phyloP scores from a whole-genome alignment of 2,888 invertebrate species.

The Ophion ellenae region DNA sequence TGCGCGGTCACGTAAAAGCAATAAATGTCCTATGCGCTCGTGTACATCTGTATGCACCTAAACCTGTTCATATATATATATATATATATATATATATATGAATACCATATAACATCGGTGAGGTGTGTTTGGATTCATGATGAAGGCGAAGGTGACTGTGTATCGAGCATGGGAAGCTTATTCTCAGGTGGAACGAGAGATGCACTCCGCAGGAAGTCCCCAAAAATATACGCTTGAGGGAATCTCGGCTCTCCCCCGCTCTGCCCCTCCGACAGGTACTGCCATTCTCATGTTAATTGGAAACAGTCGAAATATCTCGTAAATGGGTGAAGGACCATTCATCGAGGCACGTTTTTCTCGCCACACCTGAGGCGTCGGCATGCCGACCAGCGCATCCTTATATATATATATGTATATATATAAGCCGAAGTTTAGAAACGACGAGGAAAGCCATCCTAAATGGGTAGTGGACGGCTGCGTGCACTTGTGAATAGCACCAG shows the following conservation, averaged over 20 bases:
- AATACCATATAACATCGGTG: neutral
- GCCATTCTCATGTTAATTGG: slow-evolving; percentile 81
- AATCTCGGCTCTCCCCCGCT: neutral
- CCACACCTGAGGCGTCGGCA: slow-evolving; percentile 59
- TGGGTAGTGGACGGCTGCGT: slow-evolving; percentile 52
- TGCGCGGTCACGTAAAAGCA: slow-evolving; percentile 83
- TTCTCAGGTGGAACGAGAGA: slow-evolving; percentile 56
- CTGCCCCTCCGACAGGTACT: slow-evolving; percentile 73
- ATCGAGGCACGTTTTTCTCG: slow-evolving; percentile 78
- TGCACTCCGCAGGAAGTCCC: slow-evolving; percentile 43
- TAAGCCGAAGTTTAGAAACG: slow-evolving; percentile 39
- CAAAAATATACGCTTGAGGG: slow-evolving; percentile 12
- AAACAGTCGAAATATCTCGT: slow-evolving; percentile 76
- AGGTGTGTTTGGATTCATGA: slow-evolving; percentile 46
- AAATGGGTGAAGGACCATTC: slow-evolving; percentile 79
- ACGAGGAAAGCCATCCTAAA: slow-evolving; percentile 35
- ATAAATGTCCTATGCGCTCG: slow-evolving; percentile 70
- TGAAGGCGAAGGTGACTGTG: slow-evolving; percentile 54
- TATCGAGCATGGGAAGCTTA: slow-evolving; percentile 33
- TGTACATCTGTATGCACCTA: neutral
- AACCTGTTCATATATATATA: neutral
- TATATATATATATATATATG: slow-evolving; percentile 9
- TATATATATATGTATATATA: slow-evolving; percentile 31
- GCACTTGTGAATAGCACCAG: slow-evolving; percentile 47
- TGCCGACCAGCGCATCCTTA: neutral